phyloP scores from a whole-genome alignment of 1,140 invertebrate genomes.

The Bursaphelenchus mucronatus region DNA sequence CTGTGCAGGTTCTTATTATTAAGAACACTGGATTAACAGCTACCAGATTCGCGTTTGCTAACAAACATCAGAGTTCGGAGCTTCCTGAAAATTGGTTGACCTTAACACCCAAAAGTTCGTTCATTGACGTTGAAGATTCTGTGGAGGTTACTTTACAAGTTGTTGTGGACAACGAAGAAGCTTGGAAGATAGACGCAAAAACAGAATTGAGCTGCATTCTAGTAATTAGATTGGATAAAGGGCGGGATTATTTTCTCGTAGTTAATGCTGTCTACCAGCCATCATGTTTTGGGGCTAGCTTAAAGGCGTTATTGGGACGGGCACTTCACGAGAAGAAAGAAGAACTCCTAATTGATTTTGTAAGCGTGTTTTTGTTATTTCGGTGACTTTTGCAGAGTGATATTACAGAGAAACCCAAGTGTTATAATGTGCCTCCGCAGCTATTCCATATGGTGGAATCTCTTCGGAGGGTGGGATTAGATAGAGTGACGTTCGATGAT shows the following conservation, averaged over 20 bases:
- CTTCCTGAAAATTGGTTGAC: slow-evolving; percentile 43
- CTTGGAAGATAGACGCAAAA: slow-evolving; percentile 12
- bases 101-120: slow-evolving; percentile 45
- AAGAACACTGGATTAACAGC: slow-evolving; percentile 45
- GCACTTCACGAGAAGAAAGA: slow-evolving; percentile 15
- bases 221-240: slow-evolving; percentile 50
- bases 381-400: too few relatives aligned
- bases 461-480: background rate
- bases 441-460: background rate
- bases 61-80: slow-evolving; percentile 25
- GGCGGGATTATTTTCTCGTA: slow-evolving; percentile 57
- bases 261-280: slow-evolving; percentile 46
- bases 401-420: too few relatives aligned
- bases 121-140: slow-evolving; percentile 32
- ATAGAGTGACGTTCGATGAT: slow-evolving; percentile 5
- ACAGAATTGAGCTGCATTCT: slow-evolving; percentile 45
- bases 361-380: slow-evolving; percentile 4
- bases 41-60: slow-evolving; percentile 39
- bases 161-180: slow-evolving; percentile 17
- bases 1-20: slow-evolving; percentile 39
- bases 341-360: slow-evolving; percentile 38
- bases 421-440: too few relatives aligned
- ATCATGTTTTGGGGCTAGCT: slow-evolving; percentile 14
- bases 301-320: background rate
- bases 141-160: slow-evolving; percentile 28